Evolutionary conservation across 2,797 vertebrate species (phyloP).

Genomic region (Nasua narica): DNA sequence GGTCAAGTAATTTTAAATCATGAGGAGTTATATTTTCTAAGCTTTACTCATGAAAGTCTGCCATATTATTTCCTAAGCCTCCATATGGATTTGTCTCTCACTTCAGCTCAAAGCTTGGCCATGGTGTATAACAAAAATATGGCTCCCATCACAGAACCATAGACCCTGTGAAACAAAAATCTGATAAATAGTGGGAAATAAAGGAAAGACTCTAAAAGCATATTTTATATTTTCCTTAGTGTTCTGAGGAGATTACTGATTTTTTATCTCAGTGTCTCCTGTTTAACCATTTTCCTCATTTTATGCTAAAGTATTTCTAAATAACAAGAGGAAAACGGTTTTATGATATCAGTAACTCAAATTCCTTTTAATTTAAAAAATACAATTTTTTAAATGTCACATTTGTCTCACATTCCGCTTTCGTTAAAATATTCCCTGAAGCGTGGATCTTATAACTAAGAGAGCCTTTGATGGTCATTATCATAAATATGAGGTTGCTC

Average conservation of each 20-base stretch:
- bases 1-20: neutral
- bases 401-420: neutral
- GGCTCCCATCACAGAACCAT: neutral
- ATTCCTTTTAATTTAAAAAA: conserved; percentile 21
- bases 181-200: neutral
- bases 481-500: accelerated
- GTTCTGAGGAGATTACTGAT: neutral
- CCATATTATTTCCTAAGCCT: neutral
- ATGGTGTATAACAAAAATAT: neutral
- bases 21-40: neutral
- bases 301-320: conserved; percentile 13
- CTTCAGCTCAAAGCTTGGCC: neutral
- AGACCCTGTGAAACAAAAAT: neutral
- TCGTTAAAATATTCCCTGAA: neutral
- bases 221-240: neutral
- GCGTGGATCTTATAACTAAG: neutral
- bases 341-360: neutral
- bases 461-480: neutral
- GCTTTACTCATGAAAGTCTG: neutral
- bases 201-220: neutral
- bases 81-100: neutral
- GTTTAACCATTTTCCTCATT: neutral
- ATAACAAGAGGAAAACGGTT: neutral
- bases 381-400: neutral
- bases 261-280: neutral